Percentiles rank a stretch among this genome's conserved stretches.
Conservation (phyloP, 2,113 vertebrate genomes). For the Patagioenas fasciata region DNA sequence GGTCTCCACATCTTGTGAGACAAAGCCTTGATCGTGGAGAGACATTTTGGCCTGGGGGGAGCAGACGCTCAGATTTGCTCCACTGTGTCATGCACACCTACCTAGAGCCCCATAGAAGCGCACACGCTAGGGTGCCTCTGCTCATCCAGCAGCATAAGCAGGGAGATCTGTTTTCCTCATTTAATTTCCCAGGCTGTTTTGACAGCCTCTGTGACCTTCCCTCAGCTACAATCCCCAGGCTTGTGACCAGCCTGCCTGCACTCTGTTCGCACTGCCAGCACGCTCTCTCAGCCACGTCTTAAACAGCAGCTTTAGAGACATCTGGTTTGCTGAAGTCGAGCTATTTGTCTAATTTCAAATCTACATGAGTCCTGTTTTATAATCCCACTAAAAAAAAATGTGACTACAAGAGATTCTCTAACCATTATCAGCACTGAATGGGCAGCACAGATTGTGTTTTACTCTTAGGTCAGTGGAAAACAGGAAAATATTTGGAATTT, state of each 20-base stretch:
- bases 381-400: background rate
- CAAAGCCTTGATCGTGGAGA: background rate
- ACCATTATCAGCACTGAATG: background rate
- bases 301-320: background rate
- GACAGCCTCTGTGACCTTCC: background rate
- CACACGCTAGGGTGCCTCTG: background rate
- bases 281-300: background rate
- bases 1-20: rapidly evolving
- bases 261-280: background rate
- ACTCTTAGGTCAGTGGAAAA: background rate
- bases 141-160: background rate
- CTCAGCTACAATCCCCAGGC: background rate
- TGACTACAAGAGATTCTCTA: background rate
- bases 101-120: background rate
- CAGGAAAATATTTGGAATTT: background rate
- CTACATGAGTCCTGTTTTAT: background rate
- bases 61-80: no score
- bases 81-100: rapidly evolving
- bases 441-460: background rate
- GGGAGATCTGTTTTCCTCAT: background rate
- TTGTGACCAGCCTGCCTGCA: background rate
- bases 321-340: background rate
- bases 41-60: background rate
- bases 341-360: background rate
- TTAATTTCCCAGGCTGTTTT: background rate